Evolutionary conservation across 1,140 invertebrate species (phyloP).

Genomic region (Tetraneura akinire): DNA sequence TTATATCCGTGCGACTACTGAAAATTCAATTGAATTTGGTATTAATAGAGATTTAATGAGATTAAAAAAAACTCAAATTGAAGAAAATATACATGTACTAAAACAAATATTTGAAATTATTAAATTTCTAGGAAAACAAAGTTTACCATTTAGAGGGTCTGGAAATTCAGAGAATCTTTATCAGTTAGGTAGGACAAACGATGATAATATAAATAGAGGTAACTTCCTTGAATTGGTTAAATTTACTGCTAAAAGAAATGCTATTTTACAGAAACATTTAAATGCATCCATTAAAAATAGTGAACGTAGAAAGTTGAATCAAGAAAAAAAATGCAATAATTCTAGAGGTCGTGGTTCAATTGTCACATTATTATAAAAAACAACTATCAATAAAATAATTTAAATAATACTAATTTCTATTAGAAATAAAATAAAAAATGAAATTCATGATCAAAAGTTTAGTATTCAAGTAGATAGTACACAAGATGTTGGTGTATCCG

Average conservation of each 20-base stretch:
- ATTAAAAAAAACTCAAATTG: not conserved
- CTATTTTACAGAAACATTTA: conserved; percentile 5
- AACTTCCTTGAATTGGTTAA: not conserved
- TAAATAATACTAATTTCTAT: not conserved
- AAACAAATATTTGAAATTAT: conserved; percentile 6
- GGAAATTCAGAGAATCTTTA: conserved; percentile 7
- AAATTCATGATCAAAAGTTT: not conserved
- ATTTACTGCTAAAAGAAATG: not conserved
- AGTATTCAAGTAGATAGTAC: no score
- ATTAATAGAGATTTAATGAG: not conserved
- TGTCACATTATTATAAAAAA: no score
- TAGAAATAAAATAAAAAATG: conserved; percentile 19
- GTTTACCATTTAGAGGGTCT: conserved; percentile 18
- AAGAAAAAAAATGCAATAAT: not conserved
- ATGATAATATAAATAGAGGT: conserved; percentile 2
- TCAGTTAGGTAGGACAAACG: not conserved
- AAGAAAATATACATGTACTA: conserved; percentile 1
- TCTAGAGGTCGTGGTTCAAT: conserved; percentile 1
- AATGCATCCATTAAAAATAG: conserved; percentile 6
- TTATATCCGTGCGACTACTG: not conserved
- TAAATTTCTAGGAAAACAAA: not conserved
- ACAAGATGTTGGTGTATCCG: no score
- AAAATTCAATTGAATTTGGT: conserved; percentile 2
- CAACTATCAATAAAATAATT: conserved; percentile 4
- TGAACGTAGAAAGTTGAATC: not conserved